Conservation (phyloP, 2,797 vertebrate genomes). For the Pogoniulus pusillus region DNA sequence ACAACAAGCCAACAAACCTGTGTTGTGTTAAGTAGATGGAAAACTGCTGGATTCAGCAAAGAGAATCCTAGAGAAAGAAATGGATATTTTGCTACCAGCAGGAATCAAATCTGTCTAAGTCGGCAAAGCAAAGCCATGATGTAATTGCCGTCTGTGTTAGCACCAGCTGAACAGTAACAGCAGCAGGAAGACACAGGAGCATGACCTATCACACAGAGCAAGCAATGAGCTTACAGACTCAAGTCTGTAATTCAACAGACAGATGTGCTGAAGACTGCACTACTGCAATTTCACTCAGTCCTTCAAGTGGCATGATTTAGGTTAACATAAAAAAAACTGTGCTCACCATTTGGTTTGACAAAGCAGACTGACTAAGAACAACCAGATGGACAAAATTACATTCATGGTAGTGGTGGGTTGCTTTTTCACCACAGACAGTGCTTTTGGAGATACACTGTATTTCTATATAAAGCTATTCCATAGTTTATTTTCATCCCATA, state of each 20-base stretch:
- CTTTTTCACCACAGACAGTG: background rate
- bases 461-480: background rate
- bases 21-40: background rate
- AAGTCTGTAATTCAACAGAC: background rate
- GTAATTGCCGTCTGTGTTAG: background rate
- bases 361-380: background rate
- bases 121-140: background rate
- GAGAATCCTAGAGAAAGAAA: constrained; percentile 5
- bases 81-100: background rate
- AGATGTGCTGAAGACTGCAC: background rate
- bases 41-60: background rate
- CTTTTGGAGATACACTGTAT: background rate
- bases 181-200: background rate
- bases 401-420: background rate
- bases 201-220: background rate
- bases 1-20: rapidly evolving
- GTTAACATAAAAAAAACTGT: background rate
- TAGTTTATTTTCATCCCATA: background rate
- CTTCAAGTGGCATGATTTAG: background rate
- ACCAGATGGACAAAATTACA: background rate
- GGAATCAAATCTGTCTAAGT: background rate
- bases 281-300: background rate
- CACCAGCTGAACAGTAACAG: background rate
- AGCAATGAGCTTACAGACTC: rapidly evolving
- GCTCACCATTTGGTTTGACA: background rate